These are phyloP conservation scores for Sparidentex hasta DNA, from an alignment of 2,797 vertebrate genomes.

Conservation along the genomic window DNA sequence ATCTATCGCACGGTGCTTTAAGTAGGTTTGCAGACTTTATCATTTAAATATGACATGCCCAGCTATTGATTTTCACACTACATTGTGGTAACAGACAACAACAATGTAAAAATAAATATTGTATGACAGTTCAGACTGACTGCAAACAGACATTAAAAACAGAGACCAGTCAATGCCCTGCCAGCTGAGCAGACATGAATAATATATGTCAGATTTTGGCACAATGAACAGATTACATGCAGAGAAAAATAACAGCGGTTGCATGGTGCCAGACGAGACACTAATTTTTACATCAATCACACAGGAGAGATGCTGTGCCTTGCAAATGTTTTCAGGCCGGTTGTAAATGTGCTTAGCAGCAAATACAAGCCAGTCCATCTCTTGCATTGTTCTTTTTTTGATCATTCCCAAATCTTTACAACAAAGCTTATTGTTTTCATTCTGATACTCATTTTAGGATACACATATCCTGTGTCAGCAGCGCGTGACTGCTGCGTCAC, in stretches of 20 bases:
- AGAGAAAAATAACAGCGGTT: constrained; percentile 43
- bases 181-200: constrained; percentile 39
- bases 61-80: constrained; percentile 31
- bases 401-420: constrained; percentile 3
- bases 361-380: constrained; percentile 4
- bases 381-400: background rate
- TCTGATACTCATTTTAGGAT: background rate
- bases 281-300: constrained; percentile 36
- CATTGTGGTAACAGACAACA: constrained; percentile 25
- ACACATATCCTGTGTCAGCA: too few relatives aligned
- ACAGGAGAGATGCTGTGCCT: constrained; percentile 21
- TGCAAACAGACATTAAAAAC: constrained; percentile 50
- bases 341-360: constrained; percentile 9
- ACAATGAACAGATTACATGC: constrained; percentile 51
- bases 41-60: constrained; percentile 17
- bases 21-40: constrained; percentile 12
- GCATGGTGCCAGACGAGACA: constrained; percentile 41
- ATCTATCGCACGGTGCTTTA: background rate
- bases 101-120: constrained; percentile 30
- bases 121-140: constrained; percentile 38
- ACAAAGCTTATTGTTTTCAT: too few relatives aligned
- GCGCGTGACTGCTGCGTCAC: too few relatives aligned
- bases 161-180: constrained; percentile 28
- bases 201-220: constrained; percentile 43
- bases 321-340: constrained; percentile 37